Evolutionary conservation across 2,888 invertebrate genomes (phyloP), one percentile per base, ranked within the genome.

Genomic region (Dynastes grantii): DNA sequence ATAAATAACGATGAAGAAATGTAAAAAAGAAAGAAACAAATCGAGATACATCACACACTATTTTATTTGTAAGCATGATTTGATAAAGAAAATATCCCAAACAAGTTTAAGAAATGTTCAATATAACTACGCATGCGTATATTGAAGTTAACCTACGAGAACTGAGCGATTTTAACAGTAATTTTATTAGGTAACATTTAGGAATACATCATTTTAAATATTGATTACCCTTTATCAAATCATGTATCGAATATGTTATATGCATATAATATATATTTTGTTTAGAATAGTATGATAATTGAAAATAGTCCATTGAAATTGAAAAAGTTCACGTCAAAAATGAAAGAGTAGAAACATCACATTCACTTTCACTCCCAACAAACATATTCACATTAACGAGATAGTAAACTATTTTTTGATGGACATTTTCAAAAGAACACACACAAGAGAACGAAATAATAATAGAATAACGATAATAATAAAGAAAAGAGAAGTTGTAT

Each of bases 1-100:
- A 63, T 58, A 32, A 63, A 29, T 68, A 68, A 51, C 51, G 29
- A 22, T 58, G 22, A 29, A 77, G 40, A 49, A 79, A 71, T 55
- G 78, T 70, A 73, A 80, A 79, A 27, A 68, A 76, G 70, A 78
- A 76, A 76, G 70, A 76, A 80, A 79, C 55, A 78, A 78, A 77
- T 76, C 78, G 80, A 45, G 45, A 67, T 67, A 77, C 65, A 77
- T 67, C 67, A 67, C 76, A 45, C 40, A 22, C 37, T 55, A 67
- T 27, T 53, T 65, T 68, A 68, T 45, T 73, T 63, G 49, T 45
- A 27, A 68, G 27, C 53, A 37, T 65, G 76, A 76, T 76, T 67
- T 75, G 61, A 75, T 61, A 45, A 75, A n/a, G 73, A 29, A 75
- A 55, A 55, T 32, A 22, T 61, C 6, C 29, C n/a, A 8, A 45